Evolutionary conservation across 2,113 vertebrate species (phyloP).

Genomic region (Pterocles burchelli): DNA sequence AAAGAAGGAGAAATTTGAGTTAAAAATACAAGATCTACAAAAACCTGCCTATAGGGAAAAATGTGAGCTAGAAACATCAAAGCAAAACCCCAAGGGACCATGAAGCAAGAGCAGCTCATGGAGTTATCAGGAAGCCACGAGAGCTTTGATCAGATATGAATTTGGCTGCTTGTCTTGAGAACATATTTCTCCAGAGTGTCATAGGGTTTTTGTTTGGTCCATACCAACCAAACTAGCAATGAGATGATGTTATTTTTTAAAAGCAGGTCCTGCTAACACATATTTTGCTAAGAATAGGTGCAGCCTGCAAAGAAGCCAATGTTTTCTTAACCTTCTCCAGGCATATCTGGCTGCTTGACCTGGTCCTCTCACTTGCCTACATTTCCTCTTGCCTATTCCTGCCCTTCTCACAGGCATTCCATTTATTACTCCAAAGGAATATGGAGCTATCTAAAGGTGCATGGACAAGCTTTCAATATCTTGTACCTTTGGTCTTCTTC

Average conservation of each 20-base stretch:
- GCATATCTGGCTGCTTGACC: neutral
- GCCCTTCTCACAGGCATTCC: neutral
- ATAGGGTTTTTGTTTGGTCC: neutral
- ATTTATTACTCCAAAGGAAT: neutral
- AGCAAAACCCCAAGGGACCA: neutral
- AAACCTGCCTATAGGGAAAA: neutral
- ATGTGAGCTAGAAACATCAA: neutral
- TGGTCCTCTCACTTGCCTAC: neutral
- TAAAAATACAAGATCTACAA: neutral
- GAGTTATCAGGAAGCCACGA: neutral
- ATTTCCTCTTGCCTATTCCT: neutral
- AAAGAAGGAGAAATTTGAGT: neutral
- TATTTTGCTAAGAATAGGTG: constrained; percentile 53
- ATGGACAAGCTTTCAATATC: neutral
- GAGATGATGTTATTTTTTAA: constrained; percentile 29
- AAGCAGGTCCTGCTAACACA: neutral
- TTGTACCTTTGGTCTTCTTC: neutral
- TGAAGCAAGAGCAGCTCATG: neutral
- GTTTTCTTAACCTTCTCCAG: constrained; percentile 25
- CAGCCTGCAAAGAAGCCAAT: neutral
- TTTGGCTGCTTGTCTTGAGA: neutral
- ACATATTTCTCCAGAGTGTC: neutral
- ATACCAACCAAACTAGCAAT: neutral
- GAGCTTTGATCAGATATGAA: neutral
- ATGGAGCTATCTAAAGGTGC: neutral